phyloP scores from a whole-genome alignment of 2,113 vertebrate genomes.

The Grus americana region DNA sequence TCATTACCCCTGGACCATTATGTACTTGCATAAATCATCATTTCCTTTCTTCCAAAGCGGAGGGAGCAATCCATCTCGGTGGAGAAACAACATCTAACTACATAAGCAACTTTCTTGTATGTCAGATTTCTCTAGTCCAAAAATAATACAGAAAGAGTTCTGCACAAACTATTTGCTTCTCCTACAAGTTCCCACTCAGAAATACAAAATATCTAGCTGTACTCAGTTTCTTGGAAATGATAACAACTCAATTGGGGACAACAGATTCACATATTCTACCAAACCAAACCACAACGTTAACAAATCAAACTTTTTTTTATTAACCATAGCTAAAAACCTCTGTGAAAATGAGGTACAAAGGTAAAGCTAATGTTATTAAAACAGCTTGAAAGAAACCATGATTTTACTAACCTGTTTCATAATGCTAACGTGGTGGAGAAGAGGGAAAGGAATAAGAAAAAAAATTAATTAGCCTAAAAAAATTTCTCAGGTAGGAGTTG shows the following conservation, averaged over 20 bases:
- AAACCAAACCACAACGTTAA: background rate
- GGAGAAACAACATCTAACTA: conserved; percentile 1
- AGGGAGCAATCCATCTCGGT: background rate
- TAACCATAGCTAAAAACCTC: background rate
- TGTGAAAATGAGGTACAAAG: background rate
- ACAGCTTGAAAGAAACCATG: background rate
- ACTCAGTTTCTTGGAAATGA: background rate
- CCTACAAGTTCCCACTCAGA: background rate
- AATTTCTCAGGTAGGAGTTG: background rate
- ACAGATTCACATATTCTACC: background rate
- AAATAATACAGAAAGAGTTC: background rate
- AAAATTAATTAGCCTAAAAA: background rate
- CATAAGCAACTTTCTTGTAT: background rate
- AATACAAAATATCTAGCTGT: background rate
- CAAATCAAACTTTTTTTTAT: background rate
- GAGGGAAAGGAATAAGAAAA: background rate
- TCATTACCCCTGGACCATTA: background rate
- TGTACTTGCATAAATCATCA: background rate
- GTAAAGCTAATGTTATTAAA: background rate
- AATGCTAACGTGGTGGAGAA: background rate
- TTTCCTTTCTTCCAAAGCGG: background rate
- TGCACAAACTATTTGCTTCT: background rate
- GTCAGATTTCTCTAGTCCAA: conserved; percentile 3
- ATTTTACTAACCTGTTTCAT: background rate
- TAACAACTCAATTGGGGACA: background rate